phyloP scores from a whole-genome alignment of 2,113 vertebrate species.

The Sylvia atricapilla region DNA sequence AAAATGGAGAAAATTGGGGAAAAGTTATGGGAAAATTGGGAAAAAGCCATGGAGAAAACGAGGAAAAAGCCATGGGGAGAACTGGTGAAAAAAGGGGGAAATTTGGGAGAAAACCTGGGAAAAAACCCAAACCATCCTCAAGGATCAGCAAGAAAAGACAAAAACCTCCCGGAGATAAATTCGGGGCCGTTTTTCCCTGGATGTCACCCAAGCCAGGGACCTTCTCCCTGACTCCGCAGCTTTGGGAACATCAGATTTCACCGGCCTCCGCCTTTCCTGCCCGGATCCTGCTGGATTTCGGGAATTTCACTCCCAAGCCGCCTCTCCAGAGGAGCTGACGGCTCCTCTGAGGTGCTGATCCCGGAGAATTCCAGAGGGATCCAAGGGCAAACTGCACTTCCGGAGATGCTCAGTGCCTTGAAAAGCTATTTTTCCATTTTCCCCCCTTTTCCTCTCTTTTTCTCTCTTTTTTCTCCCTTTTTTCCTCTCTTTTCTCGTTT shows the following conservation, averaged over 20 bases:
- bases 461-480: no score
- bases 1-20: accelerated
- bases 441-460: no score
- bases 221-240: neutral
- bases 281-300: neutral
- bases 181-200: accelerated
- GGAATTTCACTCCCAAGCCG: neutral
- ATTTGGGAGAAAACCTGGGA: accelerated
- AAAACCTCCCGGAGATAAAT: accelerated
- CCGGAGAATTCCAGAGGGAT: neutral
- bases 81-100: neutral
- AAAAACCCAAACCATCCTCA: neutral
- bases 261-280: neutral
- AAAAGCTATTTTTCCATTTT: neutral
- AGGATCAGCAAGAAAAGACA: neutral
- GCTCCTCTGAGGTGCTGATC: neutral
- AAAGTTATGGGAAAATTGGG: neutral
- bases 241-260: neutral
- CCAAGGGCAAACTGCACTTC: accelerated
- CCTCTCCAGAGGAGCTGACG: neutral
- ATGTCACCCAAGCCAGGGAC: neutral
- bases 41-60: neutral
- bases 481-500: no score
- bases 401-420: neutral
- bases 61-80: neutral